phyloP scores from a whole-genome alignment of 2,113 vertebrate species.

The Pachyramphus minor region DNA sequence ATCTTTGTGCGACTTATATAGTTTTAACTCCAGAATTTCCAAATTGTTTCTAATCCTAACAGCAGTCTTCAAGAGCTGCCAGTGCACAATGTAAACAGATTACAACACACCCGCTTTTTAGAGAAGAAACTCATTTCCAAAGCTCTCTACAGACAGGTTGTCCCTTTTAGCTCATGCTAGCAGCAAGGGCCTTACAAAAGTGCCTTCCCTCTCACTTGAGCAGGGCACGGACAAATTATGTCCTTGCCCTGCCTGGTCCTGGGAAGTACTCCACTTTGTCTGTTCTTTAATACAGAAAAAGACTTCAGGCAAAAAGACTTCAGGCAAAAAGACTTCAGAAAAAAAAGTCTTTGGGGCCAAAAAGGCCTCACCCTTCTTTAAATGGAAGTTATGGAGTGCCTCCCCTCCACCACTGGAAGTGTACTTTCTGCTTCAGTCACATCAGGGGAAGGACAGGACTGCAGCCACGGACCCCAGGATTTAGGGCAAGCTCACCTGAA shows the following conservation, averaged over 20 bases:
- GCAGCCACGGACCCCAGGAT: not conserved
- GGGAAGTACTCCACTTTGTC: not conserved
- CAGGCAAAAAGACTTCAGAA: not conserved
- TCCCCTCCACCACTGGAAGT: not conserved
- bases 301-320: not conserved
- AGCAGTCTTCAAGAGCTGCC: not conserved
- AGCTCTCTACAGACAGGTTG: not conserved
- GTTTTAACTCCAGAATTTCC: constrained; percentile 44
- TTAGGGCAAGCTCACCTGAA: not conserved
- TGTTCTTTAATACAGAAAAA: not conserved
- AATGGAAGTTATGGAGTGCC: not conserved
- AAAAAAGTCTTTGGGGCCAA: not conserved
- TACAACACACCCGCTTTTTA: not conserved
- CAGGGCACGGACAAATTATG: accelerated
- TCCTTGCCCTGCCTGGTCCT: not conserved
- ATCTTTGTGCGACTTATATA: not conserved
- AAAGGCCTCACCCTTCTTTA: not conserved
- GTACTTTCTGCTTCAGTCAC: not conserved
- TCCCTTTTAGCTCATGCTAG: not conserved
- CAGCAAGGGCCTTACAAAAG: no score
- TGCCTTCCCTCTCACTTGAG: not conserved
- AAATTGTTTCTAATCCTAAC: not conserved
- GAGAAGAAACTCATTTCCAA: not conserved
- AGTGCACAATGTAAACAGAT: not conserved
- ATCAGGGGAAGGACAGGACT: not conserved